Evolutionary conservation across 2,113 vertebrate genomes (phyloP).

Genomic region (Galemys pyrenaicus): DNA sequence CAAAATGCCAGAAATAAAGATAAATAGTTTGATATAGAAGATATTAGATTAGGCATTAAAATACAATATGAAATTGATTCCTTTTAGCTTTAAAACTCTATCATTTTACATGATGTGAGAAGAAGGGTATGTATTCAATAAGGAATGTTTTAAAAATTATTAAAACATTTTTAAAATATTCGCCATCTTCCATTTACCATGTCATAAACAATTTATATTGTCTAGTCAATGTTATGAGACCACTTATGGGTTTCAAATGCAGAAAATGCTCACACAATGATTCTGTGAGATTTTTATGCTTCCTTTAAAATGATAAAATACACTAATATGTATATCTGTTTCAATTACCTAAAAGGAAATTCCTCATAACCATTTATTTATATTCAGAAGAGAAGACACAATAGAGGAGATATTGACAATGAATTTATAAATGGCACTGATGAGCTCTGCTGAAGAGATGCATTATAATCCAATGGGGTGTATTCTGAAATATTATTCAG

Average conservation of each 20-base stretch:
- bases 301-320: slow-evolving; percentile 46
- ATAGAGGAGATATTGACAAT: neutral
- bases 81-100: slow-evolving; percentile 53
- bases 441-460: neutral
- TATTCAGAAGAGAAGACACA: neutral
- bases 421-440: neutral
- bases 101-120: neutral
- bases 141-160: slow-evolving; percentile 53
- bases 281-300: slow-evolving; percentile 58
- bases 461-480: neutral
- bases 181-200: slow-evolving; percentile 35
- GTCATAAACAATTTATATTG: slow-evolving; percentile 57
- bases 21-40: slow-evolving; percentile 1
- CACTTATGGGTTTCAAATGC: slow-evolving; percentile 45
- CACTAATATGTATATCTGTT: neutral
- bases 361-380: neutral
- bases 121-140: slow-evolving; percentile 20
- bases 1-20: slow-evolving; percentile 18
- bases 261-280: slow-evolving; percentile 51
- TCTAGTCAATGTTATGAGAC: slow-evolving; percentile 29
- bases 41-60: slow-evolving; percentile 2
- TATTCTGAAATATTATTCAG: neutral
- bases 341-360: slow-evolving; percentile 4
- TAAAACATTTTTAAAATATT: slow-evolving; percentile 52
- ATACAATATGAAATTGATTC: neutral